Conservation (phyloP, 2,797 vertebrate genomes). For the Gouania willdenowi region DNA sequence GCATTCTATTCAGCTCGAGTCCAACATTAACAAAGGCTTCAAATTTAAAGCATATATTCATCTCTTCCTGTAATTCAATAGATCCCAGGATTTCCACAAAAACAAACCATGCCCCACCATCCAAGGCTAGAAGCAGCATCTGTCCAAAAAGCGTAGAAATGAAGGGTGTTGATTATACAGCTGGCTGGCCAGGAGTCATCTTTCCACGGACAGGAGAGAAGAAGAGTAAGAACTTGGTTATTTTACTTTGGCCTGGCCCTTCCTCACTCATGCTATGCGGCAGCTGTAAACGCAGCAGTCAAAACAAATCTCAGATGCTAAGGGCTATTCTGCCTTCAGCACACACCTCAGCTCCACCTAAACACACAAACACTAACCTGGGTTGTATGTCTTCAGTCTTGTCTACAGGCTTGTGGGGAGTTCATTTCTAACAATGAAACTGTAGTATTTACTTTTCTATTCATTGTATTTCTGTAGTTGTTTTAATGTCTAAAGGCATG, state of each 20-base stretch:
- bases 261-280: conserved; percentile 53
- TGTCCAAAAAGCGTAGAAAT: conserved; percentile 78
- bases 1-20: conserved; percentile 45
- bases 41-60: conserved; percentile 55
- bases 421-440: too few relatives aligned
- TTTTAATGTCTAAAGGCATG: too few relatives aligned
- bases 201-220: conserved; percentile 46
- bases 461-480: too few relatives aligned
- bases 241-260: conserved; percentile 65
- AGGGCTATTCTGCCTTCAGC: conserved; percentile 60
- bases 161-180: conserved; percentile 74
- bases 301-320: conserved; percentile 67
- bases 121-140: conserved; percentile 67
- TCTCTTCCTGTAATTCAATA: conserved; percentile 54
- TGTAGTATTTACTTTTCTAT: too few relatives aligned
- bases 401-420: too few relatives aligned
- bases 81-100: conserved; percentile 67
- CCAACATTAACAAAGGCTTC: conserved; percentile 64
- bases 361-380: conserved; percentile 59
- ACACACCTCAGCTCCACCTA: conserved; percentile 51
- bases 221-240: conserved; percentile 63
- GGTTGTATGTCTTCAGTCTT: too few relatives aligned
- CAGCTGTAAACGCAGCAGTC: conserved; percentile 65
- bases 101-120: conserved; percentile 54
- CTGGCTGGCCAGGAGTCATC: conserved; percentile 67